These are phyloP conservation scores for Porites rus DNA, from an alignment of 92 coral and sea anemone genomes.

Conservation along the genomic window DNA sequence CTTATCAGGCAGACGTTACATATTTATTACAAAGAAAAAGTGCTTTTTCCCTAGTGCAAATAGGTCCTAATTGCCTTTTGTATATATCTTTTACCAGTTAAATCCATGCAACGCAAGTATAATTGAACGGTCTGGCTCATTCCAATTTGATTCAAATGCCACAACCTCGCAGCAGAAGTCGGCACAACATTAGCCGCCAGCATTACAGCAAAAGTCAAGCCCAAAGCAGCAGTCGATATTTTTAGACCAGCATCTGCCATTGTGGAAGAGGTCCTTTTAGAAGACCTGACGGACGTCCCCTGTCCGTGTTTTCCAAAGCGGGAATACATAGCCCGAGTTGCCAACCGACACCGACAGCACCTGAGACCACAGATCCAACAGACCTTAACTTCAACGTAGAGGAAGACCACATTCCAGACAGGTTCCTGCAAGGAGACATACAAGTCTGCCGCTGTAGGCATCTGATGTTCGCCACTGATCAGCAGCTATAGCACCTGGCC, in stretches of 20 bases:
- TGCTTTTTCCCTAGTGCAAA: too few relatives aligned
- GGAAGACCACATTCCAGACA: slow-evolving; percentile 33
- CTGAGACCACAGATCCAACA: slow-evolving; percentile 51
- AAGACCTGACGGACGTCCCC: slow-evolving; percentile 11
- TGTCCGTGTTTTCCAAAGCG: slow-evolving; percentile 13
- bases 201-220: slow-evolving; percentile 10
- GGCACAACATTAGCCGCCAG: slow-evolving; percentile 6
- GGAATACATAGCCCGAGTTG: slow-evolving; percentile 35
- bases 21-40: too few relatives aligned
- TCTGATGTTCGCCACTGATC: slow-evolving; percentile 28
- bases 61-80: too few relatives aligned
- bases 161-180: not conserved
- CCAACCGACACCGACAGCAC: slow-evolving; percentile 46
- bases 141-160: too few relatives aligned
- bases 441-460: slow-evolving; percentile 19
- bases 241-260: slow-evolving; percentile 48
- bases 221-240: slow-evolving; percentile 26
- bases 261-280: slow-evolving; percentile 43
- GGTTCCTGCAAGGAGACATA: slow-evolving; percentile 36
- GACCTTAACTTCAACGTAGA: slow-evolving; percentile 26
- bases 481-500: slow-evolving; percentile 7
- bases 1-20: too few relatives aligned
- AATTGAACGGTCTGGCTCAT: too few relatives aligned
- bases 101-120: too few relatives aligned
- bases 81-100: too few relatives aligned